Conservation (phyloP, 2,888 invertebrate genomes). For the Acronicta aceris region DNA sequence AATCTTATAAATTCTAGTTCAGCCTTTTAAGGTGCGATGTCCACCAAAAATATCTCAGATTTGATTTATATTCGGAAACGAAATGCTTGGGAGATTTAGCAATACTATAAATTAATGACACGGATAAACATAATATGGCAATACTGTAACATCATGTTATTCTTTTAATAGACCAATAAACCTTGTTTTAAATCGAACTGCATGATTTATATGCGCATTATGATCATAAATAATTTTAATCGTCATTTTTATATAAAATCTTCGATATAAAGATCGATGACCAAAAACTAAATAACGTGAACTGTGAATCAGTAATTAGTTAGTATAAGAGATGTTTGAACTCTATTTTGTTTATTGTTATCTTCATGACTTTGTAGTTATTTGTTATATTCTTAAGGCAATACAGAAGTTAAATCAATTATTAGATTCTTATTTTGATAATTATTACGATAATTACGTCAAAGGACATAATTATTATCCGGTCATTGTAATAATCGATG, state of each 20-base stretch:
- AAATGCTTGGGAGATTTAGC: neutral
- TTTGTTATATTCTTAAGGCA: too few species aligned
- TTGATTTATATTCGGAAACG: neutral
- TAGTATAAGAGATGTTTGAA: too few species aligned
- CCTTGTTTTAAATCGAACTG: constrained; percentile 31
- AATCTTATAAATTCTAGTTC: too few species aligned
- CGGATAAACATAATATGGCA: constrained; percentile 18
- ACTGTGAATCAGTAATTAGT: neutral
- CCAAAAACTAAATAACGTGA: constrained; percentile 18
- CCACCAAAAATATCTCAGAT: too few species aligned
- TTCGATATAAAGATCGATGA: constrained; percentile 36
- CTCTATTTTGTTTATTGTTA: too few species aligned
- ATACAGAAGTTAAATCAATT: too few species aligned
- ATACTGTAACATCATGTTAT: constrained; percentile 41
- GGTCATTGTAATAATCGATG: too few species aligned
- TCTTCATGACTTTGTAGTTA: too few species aligned
- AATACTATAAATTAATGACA: constrained; percentile 16
- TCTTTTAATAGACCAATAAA: constrained; percentile 39
- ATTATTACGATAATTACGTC: too few species aligned
- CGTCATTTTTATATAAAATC: constrained; percentile 30
- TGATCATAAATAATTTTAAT: constrained; percentile 45
- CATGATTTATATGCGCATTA: constrained; percentile 36
- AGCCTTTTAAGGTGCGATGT: too few species aligned
- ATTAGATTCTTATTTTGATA: too few species aligned
- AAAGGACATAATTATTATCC: too few species aligned